A percentile compares a stretch with the other conserved stretches of the same genome.
Evolutionary conservation across 1,140 invertebrate genomes (phyloP).

Genomic region (Homalodisca vitripennis): DNA sequence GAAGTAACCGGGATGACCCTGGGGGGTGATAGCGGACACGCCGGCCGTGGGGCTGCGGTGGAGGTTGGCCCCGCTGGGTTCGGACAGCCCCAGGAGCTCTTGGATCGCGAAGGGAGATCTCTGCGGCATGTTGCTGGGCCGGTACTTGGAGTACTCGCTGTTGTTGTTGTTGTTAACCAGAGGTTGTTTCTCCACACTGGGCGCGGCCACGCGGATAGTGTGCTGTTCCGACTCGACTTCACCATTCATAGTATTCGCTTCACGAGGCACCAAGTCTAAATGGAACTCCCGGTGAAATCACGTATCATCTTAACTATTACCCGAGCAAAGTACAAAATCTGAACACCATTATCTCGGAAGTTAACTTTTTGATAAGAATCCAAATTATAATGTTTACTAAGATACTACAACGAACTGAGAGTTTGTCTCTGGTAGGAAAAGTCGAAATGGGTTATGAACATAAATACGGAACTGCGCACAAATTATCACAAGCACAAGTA

Average conservation of each 20-base stretch:
- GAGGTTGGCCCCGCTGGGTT: constrained; percentile 38
- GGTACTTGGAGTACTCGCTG: constrained; percentile 21
- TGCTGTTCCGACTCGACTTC: constrained; percentile 7
- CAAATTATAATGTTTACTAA: too few species aligned
- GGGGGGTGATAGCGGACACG: constrained; percentile 44
- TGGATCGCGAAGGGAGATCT: constrained; percentile 90
- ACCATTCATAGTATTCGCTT: constrained; percentile 14
- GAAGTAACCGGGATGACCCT: constrained; percentile 49
- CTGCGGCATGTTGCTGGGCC: constrained; percentile 62
- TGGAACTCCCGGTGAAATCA: too few species aligned
- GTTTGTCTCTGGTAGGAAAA: too few species aligned
- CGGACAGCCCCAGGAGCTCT: constrained; percentile 73
- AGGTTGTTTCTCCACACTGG: constrained; percentile 22
- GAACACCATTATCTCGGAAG: too few species aligned
- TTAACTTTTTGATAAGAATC: background rate
- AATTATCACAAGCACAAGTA: background rate
- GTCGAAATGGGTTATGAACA: too few species aligned
- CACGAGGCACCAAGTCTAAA: background rate
- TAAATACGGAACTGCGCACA: too few species aligned
- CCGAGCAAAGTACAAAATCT: too few species aligned
- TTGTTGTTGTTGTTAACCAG: background rate
- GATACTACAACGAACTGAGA: too few species aligned
- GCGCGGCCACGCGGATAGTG: constrained; percentile 27
- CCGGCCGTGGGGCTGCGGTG: constrained; percentile 48
- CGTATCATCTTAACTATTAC: too few species aligned